Evolutionary conservation across 2,113 vertebrate genomes (phyloP).

Genomic region (Salvator merianae): DNA sequence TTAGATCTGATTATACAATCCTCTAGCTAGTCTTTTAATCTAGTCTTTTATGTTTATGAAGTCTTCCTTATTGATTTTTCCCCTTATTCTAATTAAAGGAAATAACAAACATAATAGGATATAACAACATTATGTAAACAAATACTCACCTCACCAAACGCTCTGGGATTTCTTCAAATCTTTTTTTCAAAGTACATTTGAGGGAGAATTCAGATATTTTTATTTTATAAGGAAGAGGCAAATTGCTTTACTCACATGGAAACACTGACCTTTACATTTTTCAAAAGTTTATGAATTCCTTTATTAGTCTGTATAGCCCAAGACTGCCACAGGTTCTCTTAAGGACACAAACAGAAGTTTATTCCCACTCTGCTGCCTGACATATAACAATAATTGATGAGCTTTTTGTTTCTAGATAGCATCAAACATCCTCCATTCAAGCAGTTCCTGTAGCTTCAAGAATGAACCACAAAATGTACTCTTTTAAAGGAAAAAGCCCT

Average conservation of each 20-base stretch:
- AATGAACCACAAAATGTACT: background rate
- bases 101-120: background rate
- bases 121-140: constrained; percentile 3
- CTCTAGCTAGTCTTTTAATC: constrained; percentile 27
- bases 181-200: constrained; percentile 2
- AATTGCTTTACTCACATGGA: background rate
- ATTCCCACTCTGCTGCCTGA: too few relatives aligned
- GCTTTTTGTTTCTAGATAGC: background rate
- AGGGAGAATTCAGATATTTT: background rate
- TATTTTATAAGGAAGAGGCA: background rate
- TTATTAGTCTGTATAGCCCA: background rate
- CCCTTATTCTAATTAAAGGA: background rate
- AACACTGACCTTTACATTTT: background rate
- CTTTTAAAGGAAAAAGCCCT: background rate
- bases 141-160: background rate
- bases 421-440: background rate
- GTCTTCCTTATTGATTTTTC: background rate
- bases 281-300: background rate
- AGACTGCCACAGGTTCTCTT: background rate
- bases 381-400: background rate
- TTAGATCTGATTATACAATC: constrained; percentile 23
- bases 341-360: background rate
- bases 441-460: background rate
- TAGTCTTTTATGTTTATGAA: constrained; percentile 9
- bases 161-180: background rate